Percentiles rank a stretch among this genome's conserved stretches.
Evolutionary conservation across 2,888 invertebrate genomes (phyloP).

Genomic region (Hydrotaea cyrtoneurina): DNA sequence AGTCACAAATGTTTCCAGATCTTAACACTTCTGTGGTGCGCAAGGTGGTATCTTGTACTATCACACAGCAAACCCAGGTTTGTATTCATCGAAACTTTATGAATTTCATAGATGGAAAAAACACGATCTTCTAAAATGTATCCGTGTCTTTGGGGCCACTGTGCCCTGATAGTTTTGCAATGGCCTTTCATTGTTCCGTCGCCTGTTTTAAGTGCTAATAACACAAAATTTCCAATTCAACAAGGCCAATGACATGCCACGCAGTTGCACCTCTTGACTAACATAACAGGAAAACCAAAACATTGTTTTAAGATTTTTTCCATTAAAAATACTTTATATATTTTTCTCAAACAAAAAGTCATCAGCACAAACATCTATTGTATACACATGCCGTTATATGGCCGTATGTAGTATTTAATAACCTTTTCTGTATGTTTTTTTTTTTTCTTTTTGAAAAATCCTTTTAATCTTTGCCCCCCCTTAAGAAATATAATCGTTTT

Average conservation of each 20-base stretch:
- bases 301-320: slow-evolving; percentile 2
- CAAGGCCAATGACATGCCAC: neutral
- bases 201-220: neutral
- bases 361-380: no score
- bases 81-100: no score
- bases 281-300: neutral
- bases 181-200: neutral
- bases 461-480: slow-evolving; percentile 18
- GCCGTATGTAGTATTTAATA: neutral
- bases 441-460: neutral
- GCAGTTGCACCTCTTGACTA: neutral
- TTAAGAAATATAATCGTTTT: neutral
- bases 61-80: no score
- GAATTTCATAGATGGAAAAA: no score
- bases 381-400: neutral
- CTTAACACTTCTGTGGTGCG: no score
- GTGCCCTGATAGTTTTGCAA: neutral
- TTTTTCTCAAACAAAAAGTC: no score
- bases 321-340: neutral
- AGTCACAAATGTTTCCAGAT: no score
- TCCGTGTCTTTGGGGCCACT: neutral
- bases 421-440: neutral
- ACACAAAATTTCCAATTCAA: neutral
- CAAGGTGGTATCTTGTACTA: no score
- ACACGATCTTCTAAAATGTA: no score